These are phyloP conservation scores for Rhyacophila brunnea DNA, from an alignment of 1,140 invertebrate species.

Conservation along the genomic window DNA sequence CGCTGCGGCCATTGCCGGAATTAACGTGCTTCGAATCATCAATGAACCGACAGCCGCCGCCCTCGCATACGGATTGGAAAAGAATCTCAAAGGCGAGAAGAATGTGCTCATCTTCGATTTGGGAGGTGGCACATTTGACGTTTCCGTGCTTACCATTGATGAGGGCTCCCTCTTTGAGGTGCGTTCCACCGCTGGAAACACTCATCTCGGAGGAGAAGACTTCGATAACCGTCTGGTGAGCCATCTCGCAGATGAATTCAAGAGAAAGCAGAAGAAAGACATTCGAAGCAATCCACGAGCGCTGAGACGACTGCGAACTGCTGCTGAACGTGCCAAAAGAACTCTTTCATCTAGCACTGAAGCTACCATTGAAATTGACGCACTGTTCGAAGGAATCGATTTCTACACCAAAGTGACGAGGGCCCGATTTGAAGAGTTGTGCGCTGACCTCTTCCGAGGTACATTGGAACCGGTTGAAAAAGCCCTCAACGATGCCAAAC, in stretches of 20 bases:
- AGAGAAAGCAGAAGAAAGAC: conserved; percentile 47
- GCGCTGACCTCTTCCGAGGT: conserved; percentile 59
- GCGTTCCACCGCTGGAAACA: conserved; percentile 61
- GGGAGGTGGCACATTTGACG: conserved; percentile 62
- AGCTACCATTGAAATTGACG: conserved; percentile 55
- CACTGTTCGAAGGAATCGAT: conserved; percentile 55
- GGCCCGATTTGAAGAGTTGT: conserved; percentile 65
- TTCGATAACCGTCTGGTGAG: conserved; percentile 63
- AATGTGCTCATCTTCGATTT: conserved; percentile 64
- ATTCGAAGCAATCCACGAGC: conserved; percentile 47
- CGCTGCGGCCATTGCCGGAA: conserved; percentile 66
- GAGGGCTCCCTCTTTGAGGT: conserved; percentile 72
- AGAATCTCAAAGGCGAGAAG: conserved; percentile 69
- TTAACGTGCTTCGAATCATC: conserved; percentile 68
- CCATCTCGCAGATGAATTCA: conserved; percentile 14
- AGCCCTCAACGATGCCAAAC: conserved; percentile 70
- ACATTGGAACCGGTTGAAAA: conserved; percentile 66
- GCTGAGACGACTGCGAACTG: conserved; percentile 61
- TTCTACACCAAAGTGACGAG: conserved; percentile 62
- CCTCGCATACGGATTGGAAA: conserved; percentile 73
- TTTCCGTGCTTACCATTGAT: conserved; percentile 71
- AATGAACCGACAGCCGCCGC: conserved; percentile 75
- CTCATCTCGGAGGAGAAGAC: conserved; percentile 43
- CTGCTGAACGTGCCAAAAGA: conserved; percentile 58
- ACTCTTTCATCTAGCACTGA: conserved; percentile 55